Evolutionary conservation across 2,888 invertebrate species (phyloP).

Genomic region (Nesidiocoris tenuis): DNA sequence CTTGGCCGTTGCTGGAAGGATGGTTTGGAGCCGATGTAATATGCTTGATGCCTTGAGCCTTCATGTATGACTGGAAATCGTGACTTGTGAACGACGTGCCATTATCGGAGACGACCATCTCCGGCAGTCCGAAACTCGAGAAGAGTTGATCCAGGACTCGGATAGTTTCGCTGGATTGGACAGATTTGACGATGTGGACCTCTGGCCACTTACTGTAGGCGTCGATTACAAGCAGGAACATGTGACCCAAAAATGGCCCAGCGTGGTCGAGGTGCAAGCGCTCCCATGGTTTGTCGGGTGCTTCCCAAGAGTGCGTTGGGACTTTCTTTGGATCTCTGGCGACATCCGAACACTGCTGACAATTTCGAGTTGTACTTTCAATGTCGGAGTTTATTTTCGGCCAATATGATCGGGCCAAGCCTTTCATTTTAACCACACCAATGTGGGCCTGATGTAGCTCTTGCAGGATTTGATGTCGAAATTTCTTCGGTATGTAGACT

Average conservation of each 20-base stretch:
- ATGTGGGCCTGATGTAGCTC: constrained; percentile 16
- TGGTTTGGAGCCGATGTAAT: constrained; percentile 26
- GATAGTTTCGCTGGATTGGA: neutral
- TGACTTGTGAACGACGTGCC: constrained; percentile 14
- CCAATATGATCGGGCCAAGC: constrained; percentile 26
- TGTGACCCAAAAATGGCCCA: constrained; percentile 14
- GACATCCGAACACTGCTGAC: constrained; percentile 1
- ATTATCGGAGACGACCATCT: constrained; percentile 10
- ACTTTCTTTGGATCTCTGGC: neutral
- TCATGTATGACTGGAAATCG: constrained; percentile 4
- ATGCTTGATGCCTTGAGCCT: neutral
- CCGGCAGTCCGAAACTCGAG: constrained; percentile 1
- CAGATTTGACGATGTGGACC: neutral
- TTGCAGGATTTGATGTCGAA: neutral
- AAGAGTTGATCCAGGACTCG: constrained; percentile 14
- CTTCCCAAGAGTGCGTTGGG: neutral
- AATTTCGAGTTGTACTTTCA: neutral
- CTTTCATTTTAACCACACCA: constrained; percentile 29
- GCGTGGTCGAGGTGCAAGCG: constrained; percentile 20
- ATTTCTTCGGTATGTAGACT: neutral
- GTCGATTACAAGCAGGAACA: constrained; percentile 2
- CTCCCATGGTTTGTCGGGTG: neutral
- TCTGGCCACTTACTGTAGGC: constrained; percentile 20
- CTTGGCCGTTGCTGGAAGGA: constrained; percentile 21
- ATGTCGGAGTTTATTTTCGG: constrained; percentile 17